Percentiles rank a stretch among this genome's conserved stretches.
Evolutionary conservation across 2,113 vertebrate genomes (phyloP).

Genomic region (Xenopus laevis): DNA sequence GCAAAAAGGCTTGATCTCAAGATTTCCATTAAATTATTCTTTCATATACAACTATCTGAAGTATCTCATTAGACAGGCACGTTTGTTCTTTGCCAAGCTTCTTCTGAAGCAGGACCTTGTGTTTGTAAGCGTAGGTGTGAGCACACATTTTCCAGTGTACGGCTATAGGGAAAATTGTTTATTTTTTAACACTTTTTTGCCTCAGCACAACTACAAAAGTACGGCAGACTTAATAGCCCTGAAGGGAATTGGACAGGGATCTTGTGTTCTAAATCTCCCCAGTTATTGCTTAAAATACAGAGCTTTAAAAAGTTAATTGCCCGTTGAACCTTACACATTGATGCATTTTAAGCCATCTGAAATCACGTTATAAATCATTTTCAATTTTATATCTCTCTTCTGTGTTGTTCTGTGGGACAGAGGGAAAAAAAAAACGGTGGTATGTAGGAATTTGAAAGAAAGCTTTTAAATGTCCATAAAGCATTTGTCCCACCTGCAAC

Average conservation of each 20-base stretch:
- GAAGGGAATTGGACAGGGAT: slow-evolving; percentile 47
- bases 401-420: slow-evolving; percentile 18
- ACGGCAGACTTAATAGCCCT: slow-evolving; percentile 54
- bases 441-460: slow-evolving; percentile 36
- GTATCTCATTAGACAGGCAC: slow-evolving; percentile 44
- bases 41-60: not conserved
- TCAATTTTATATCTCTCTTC: slow-evolving; percentile 45
- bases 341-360: slow-evolving; percentile 33
- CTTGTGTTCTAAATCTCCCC: slow-evolving; percentile 50
- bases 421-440: slow-evolving; percentile 13
- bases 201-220: slow-evolving; percentile 51
- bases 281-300: slow-evolving; percentile 48
- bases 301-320: slow-evolving; percentile 43
- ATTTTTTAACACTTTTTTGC: slow-evolving; percentile 56
- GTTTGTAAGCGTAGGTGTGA: slow-evolving; percentile 55
- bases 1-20: too few species aligned
- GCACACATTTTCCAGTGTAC: slow-evolving; percentile 51
- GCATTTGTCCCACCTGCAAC: slow-evolving; percentile 36
- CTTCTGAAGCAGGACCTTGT: slow-evolving; percentile 48
- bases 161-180: slow-evolving; percentile 55
- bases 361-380: slow-evolving; percentile 39
- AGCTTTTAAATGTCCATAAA: slow-evolving; percentile 47
- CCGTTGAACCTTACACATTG: slow-evolving; percentile 33
- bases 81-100: slow-evolving; percentile 48
- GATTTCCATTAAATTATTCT: not conserved